Evolutionary conservation across 1,140 invertebrate genomes (phyloP).

Genomic region (Cydia pomonella): DNA sequence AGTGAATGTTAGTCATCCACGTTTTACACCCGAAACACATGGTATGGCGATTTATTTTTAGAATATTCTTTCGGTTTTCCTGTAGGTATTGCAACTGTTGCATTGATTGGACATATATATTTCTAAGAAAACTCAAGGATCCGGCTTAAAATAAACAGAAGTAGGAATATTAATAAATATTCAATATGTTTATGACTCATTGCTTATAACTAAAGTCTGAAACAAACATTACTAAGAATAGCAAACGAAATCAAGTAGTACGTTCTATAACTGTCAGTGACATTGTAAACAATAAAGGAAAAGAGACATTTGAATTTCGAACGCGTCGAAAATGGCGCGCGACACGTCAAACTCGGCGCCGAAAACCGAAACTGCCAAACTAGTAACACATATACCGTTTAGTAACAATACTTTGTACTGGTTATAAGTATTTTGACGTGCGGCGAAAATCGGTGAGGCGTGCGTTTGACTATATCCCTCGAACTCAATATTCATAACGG

Average conservation of each 20-base stretch:
- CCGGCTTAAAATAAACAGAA: slow-evolving; percentile 26
- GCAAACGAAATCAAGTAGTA: background rate
- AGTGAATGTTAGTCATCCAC: slow-evolving; percentile 24
- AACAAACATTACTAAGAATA: slow-evolving; percentile 24
- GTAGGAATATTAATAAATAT: slow-evolving; percentile 24
- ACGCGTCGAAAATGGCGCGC: slow-evolving; percentile 50
- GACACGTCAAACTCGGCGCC: no score
- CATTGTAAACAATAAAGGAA: slow-evolving; percentile 20
- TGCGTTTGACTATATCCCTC: slow-evolving; percentile 54
- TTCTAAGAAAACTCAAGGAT: slow-evolving; percentile 27
- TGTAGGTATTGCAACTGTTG: slow-evolving; percentile 24
- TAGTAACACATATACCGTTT: background rate
- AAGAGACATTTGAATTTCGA: slow-evolving; percentile 44
- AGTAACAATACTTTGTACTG: background rate
- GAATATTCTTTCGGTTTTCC: slow-evolving; percentile 18
- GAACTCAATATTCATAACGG: slow-evolving; percentile 74
- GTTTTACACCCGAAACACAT: background rate
- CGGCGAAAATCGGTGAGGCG: slow-evolving; percentile 61
- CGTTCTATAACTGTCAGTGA: slow-evolving; percentile 11
- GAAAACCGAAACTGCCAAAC: slow-evolving; percentile 38
- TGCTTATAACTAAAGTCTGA: background rate
- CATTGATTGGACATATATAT: slow-evolving; percentile 18
- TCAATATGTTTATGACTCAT: slow-evolving; percentile 19
- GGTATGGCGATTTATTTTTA: slow-evolving; percentile 1
- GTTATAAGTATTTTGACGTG: slow-evolving; percentile 38